Base-by-base conservation (phyloP, 1,140 invertebrate species). In the Monomorium pharaonis region DNA sequence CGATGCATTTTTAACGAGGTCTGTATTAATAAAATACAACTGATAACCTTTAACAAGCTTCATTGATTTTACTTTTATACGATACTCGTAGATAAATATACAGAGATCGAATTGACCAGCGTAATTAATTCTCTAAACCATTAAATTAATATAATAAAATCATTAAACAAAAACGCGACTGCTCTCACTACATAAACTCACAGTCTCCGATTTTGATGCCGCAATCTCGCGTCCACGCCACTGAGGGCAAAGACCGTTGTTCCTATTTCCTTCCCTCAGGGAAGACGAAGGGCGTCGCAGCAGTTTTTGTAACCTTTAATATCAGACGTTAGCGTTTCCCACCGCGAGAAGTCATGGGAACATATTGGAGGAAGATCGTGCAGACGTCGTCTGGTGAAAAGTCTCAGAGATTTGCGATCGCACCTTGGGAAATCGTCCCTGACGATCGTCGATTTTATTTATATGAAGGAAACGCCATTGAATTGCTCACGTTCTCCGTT, bases 241-340 rank as follows among this genome's bases (percentile, higher is more conserved):
- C 51, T 93, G 93, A 87, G 90, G 87, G 88, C 89, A 92, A 92
- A 84, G 92, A 92, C 93, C 93, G 93, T 92, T 93, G 92, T 86
- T 84, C 87, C 88, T 89, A 91, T 87, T 94, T 94, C 92, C 91
- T 93, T 92, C 86, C 86, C 75, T 49, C 74, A 88, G 86, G 76
- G 85, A 91, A 63, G 37, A 62, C 81, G 86, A 91, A 91, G 89
- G 92, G 90, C 89, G 80, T 76, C 80, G 81, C 44, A 88, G 69
- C 83, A 91, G 92, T 93, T 94, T 95, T 94, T 94, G 91, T 94
- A 91, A 47, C 86, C 87, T 92, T 92, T 90, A 92, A 94, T 95
- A 93, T 93, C 92, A 94, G 88, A 95, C 94, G 93, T 94, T 94
- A 92, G 90, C 88, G 91, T 95, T 95, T 95, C 94, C 93, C 94